Evolutionary conservation across 2,113 vertebrate species (phyloP).

Genomic region (Leptosomus discolor): DNA sequence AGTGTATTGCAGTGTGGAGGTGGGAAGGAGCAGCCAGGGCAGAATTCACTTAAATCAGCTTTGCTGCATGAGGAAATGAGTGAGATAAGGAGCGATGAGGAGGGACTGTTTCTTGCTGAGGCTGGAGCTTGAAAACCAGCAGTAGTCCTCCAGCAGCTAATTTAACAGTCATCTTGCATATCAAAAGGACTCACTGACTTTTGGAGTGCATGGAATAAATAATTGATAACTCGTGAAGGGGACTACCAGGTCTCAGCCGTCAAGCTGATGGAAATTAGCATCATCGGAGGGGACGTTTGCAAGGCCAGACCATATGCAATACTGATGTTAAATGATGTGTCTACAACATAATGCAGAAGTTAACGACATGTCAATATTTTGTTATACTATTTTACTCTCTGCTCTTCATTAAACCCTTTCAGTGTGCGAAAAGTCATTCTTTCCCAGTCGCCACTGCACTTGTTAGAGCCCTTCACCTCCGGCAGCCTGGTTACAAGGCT

Average conservation of each 20-base stretch:
- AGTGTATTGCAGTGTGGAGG: background rate
- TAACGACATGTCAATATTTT: background rate
- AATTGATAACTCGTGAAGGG: background rate
- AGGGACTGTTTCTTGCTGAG: background rate
- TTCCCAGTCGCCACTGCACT: background rate
- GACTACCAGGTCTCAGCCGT: background rate
- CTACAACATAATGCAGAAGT: background rate
- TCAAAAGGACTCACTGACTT: constrained; percentile 25
- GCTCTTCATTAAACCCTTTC: background rate
- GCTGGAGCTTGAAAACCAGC: background rate
- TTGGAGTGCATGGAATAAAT: constrained; percentile 12
- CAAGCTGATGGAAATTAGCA: constrained; percentile 23
- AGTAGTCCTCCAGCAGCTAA: background rate
- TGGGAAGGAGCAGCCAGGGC: background rate
- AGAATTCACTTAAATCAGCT: background rate
- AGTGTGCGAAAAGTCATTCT: background rate
- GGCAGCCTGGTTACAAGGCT: background rate
- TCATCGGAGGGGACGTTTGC: constrained; percentile 4
- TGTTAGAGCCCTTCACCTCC: background rate
- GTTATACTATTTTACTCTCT: background rate
- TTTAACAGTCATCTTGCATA: background rate
- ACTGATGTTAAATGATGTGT: background rate
- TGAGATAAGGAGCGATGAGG: background rate
- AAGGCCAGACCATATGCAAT: background rate
- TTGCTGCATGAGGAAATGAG: background rate